Conservation (phyloP, 2,797 vertebrate species). For the Lithobates pipiens region DNA sequence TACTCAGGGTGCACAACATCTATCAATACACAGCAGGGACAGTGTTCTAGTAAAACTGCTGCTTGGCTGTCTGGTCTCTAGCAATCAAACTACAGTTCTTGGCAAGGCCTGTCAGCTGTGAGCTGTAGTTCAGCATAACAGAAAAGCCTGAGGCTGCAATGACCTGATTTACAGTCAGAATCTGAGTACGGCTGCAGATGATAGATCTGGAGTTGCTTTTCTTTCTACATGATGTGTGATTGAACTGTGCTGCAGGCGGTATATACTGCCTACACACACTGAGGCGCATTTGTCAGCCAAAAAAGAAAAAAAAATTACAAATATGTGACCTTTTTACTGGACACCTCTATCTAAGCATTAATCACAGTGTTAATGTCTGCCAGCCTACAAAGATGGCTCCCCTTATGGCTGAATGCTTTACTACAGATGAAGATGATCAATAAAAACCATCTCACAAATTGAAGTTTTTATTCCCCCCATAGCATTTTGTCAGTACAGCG, state of each 20-base stretch:
- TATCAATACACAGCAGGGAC: neutral
- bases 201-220: neutral
- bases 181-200: neutral
- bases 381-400: no score
- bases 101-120: slow-evolving; percentile 13
- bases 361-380: neutral
- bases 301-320: neutral
- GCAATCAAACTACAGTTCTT: neutral
- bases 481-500: no score
- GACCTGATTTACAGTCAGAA: slow-evolving; percentile 32
- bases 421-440: no score
- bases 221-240: neutral
- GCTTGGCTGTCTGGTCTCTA: neutral
- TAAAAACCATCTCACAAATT: no score
- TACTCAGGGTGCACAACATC: neutral
- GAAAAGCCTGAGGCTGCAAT: slow-evolving; percentile 48
- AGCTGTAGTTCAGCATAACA: slow-evolving; percentile 63
- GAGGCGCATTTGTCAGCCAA: no score
- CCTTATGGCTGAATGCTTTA: no score
- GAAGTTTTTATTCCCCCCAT: no score
- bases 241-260: neutral
- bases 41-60: neutral
- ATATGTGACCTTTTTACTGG: neutral
- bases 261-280: neutral
- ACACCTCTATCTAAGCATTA: neutral